Base-by-base conservation (phyloP, 1,140 invertebrate species). In the Phymastichus coffea region DNA sequence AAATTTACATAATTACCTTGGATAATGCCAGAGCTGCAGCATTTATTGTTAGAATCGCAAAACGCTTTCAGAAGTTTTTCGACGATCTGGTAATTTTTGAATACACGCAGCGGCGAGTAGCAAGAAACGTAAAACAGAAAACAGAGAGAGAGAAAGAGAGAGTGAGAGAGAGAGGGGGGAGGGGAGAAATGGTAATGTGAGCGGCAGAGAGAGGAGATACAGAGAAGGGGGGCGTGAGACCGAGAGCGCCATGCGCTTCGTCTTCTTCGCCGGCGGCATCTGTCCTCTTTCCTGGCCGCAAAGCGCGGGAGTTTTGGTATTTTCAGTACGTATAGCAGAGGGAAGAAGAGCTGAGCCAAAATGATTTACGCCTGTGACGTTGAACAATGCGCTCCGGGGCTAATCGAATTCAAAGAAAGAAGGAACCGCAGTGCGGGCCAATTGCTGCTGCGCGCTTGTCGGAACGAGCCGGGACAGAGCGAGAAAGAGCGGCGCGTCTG, bases 51-150 rank as follows among this genome's bases (percentile, higher is more conserved):
- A n/a, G n/a, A n/a, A n/a, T n/a, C n/a, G n/a, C n/a, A n/a, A n/a
- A n/a, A n/a, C n/a, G n/a, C n/a, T n/a, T n/a, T n/a, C n/a, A n/a
- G n/a, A n/a, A 12, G 12, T 30, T 30, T 30, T 30, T 30, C 28
- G 28, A 12, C 28, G 28, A 30, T 30, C 6, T 12, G 28, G 12
- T 8, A 8, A 8, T 30, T 30, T 30, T 30, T 12, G 12, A 30
- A 12, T 12, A 12, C 28, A 30, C 28, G 7, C n/a, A 33, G 61
- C 55, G 51, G 63, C 52, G 48, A 37, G 52, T 61, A 62, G 56
- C 52, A 63, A 66, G 65, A 57, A 62, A 40, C 41, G 53, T 54
- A 61, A 63, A 67, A 63, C 58, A 64, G 61, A 12, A 33, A 12
- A 33, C 6, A 33, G 28, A 33, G 28, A 33, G 28, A 33, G 28